These are phyloP conservation scores for Datnioides undecimradiatus DNA, from an alignment of 2,113 vertebrate genomes.

Conservation along the genomic window DNA sequence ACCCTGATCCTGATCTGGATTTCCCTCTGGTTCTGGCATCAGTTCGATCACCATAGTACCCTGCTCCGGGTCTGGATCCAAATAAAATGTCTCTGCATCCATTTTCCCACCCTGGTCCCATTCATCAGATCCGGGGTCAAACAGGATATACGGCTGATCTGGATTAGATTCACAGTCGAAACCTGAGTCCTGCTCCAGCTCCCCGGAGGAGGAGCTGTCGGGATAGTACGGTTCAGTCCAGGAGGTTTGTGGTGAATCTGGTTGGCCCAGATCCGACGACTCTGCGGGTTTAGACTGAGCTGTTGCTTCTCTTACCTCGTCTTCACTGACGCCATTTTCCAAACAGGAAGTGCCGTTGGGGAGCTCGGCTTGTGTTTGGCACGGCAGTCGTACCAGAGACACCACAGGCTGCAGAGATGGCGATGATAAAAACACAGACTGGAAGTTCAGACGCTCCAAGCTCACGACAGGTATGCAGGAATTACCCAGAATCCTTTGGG, in stretches of 20 bases:
- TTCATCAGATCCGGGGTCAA: constrained; percentile 58
- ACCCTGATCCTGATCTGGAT: constrained; percentile 19
- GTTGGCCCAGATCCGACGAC: background rate
- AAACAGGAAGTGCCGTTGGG: background rate
- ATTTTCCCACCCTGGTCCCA: constrained; percentile 40
- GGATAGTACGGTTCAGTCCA: constrained; percentile 63
- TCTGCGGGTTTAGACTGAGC: constrained; percentile 4
- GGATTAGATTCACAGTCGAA: constrained; percentile 70
- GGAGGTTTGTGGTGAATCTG: background rate
- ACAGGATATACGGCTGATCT: constrained; percentile 65
- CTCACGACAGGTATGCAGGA: constrained; percentile 84
- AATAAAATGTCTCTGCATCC: constrained; percentile 65
- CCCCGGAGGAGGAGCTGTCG: constrained; percentile 16
- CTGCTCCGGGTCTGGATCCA: constrained; percentile 69
- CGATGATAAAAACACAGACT: constrained; percentile 13
- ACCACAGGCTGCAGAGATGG: constrained; percentile 82
- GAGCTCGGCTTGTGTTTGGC: constrained; percentile 19
- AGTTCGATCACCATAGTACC: constrained; percentile 63
- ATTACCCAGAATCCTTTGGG: constrained; percentile 72
- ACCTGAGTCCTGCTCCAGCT: constrained; percentile 65
- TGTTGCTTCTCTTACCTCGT: constrained; percentile 21
- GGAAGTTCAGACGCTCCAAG: constrained; percentile 86
- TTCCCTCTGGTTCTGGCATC: constrained; percentile 56
- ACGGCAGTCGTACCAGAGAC: constrained; percentile 68
- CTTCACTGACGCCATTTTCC: constrained; percentile 38